Evolutionary conservation across 1,140 invertebrate genomes (phyloP), one percentile per base, ranked within the genome.

Genomic region (Brachionus sp.): DNA sequence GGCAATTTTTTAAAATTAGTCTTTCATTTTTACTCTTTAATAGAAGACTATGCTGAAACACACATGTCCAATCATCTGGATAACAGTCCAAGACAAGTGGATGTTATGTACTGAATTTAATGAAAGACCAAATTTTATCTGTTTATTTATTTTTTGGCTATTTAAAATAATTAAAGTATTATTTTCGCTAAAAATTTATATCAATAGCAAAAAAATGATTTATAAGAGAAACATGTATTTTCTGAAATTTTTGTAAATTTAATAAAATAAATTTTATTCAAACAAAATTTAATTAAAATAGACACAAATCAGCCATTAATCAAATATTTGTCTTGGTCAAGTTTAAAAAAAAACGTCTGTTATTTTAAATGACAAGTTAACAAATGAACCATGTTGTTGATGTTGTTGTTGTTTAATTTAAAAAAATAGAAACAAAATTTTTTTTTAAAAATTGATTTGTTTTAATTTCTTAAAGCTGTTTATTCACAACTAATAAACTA

Each of bases 21-120:
- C 4, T 25, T 75, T 46, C 25, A 23, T 19, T 5, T 25, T 46
- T 75, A 12, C 44, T 23, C 12, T 46, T 10, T 13, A 25, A 10
- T 35, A 75, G 70, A 75, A 75, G 70, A 75, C 44, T 75, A 75
- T 50, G 23, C 13, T 12, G 70, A 75, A 39, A 12, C 39, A 25
- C 70, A 46, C 23, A 13, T 75, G 25, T 16, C 25, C 13, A 50
- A 33, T 46, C 37, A 75, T 25, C 12, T 46, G 23, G 70, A 75
- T 6, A 75, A 46, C 33, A 75, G 12, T 46, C 70, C 39, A 46
- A 75, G 70, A 46, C 70, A 75, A 75, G 33, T 75, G 23, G 70
- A 75, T 75, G 70, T 75, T 6, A 75, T 75, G 70, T 75, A 75
- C 25, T 75, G 25, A 75, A 23, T n/a, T 7, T 68, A 29, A 12